Base-by-base conservation (phyloP, 2,888 invertebrate genomes). In the Scaptomyza tumidula region DNA sequence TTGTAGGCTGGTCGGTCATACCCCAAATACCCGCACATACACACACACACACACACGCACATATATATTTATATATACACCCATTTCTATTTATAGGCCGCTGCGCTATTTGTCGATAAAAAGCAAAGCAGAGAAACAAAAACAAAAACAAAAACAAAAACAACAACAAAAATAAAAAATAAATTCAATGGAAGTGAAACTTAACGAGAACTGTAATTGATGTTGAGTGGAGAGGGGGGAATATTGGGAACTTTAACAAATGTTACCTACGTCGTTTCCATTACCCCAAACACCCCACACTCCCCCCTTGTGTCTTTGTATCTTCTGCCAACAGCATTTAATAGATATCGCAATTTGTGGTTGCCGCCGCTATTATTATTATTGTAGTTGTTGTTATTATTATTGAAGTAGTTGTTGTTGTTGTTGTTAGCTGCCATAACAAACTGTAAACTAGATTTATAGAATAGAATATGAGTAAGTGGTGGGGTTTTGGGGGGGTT, bases 1-100 rank as follows among this genome's bases (percentile, higher is more conserved):
- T 74, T 74, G 76, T 74, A 71, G 57, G 57, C 66, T 61, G 75
- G 75, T 65, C 75, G 71, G 71, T 70, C 65, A 50, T 44, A 63
- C 35, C 37, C 61, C 57, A 57, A 46, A 55, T 37, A 46, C 44
- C 27, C 13, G 27, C 31, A 31, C 24, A 24, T 3, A 16, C 50
- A 2, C 14, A 14, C 24, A 41, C 14, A 39, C 33, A 5, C 13
- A 13, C 43, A 29, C 57, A 35, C 11, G n/a, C 41, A 49, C 49
- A 33, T 19, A 13, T 16, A n/a, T 29, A 7, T 33, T n/a, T 27
- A 14, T 27, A 27, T 14, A 7, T 37, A 9, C 60, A 39, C 29
- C 24, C 43, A 9, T 14, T 35, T 41, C 68, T 74, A 66, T 71
- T 75, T 75, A 59, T 75, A 75, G 65, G 16, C 14, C 64, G 37